phyloP scores from a whole-genome alignment of 2,797 vertebrate genomes.

The Anabas testudineus region DNA sequence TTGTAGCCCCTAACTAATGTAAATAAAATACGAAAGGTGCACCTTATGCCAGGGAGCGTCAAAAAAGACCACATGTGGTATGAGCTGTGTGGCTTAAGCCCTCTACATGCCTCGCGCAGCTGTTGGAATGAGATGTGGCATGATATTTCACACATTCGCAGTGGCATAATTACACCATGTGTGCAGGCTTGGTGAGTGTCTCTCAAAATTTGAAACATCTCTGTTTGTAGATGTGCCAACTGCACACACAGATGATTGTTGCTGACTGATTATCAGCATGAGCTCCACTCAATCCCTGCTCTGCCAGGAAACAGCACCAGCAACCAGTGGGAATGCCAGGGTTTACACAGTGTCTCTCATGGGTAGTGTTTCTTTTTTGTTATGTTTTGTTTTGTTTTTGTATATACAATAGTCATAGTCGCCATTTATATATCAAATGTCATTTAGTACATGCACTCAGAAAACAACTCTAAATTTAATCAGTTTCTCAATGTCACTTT shows the following conservation, averaged over 20 bases:
- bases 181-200: constrained; percentile 32
- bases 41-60: neutral
- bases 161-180: constrained; percentile 52
- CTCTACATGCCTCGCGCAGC: constrained; percentile 24
- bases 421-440: neutral
- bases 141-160: constrained; percentile 13
- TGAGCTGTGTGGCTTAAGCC: constrained; percentile 9
- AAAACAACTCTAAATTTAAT: neutral
- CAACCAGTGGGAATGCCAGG: neutral
- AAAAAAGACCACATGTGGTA: constrained; percentile 22
- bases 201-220: constrained; percentile 30
- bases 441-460: neutral
- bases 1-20: neutral
- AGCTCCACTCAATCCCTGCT: neutral
- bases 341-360: neutral
- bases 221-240: constrained; percentile 36
- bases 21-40: constrained; percentile 10
- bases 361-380: neutral
- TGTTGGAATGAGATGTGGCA: constrained; percentile 20
- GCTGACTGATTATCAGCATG: constrained; percentile 15
- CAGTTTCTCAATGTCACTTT: neutral
- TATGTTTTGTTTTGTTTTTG: neutral
- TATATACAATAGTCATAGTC: neutral
- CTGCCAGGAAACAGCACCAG: neutral
- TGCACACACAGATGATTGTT: constrained; percentile 37